Evolutionary conservation across 2,113 vertebrate species (phyloP), one percentile per base, ranked within the genome.

Genomic region (Motacilla tschutschensis): DNA sequence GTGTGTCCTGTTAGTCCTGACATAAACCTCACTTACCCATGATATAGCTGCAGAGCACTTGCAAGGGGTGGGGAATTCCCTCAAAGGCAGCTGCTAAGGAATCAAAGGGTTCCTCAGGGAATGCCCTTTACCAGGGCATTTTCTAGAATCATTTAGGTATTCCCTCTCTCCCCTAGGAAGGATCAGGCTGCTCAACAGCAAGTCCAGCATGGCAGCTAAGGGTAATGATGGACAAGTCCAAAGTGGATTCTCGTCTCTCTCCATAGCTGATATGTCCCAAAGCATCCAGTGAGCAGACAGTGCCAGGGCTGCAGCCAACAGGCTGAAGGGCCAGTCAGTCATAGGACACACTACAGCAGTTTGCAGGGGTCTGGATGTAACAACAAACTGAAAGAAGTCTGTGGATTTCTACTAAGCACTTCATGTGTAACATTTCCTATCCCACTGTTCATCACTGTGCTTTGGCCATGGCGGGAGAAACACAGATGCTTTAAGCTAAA

Each of bases 41-140:
- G 41, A 59, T 55, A 72, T 0, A 65, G 84, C 40, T 70, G 38
- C 40, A 11, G 50, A 44, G 79, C 17, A 29, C 65, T 73, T 53
- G 57, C 36, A 71, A 62, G 55, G 76, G 28, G 36, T 28, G 73
- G 83, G 70, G 62, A 91, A 78, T 54, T 87, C 88, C 91, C 91
- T 94, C 73, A 53, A 71, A 88, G 74, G 70, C 91, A 83, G 76
- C 83, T 69, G 88, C 77, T 77, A 70, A 89, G 60, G 62, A 77
- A 85, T 59, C 73, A 44, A 67, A 91, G 66, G 58, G 50, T 13
- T 53, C 50, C 50, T 53, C 50, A 31, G 50, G 17, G 50, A 53
- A 53, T 53, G 50, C 12, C 29, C 29, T 53, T 31, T 51, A 6
- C 48, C 18, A 29, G 69, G 82, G 29, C 1, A 7, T 57, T 89